Evolutionary conservation across 1,140 invertebrate genomes (phyloP), one percentile per base, ranked within the genome.

Genomic region (Procambarus virginalis): DNA sequence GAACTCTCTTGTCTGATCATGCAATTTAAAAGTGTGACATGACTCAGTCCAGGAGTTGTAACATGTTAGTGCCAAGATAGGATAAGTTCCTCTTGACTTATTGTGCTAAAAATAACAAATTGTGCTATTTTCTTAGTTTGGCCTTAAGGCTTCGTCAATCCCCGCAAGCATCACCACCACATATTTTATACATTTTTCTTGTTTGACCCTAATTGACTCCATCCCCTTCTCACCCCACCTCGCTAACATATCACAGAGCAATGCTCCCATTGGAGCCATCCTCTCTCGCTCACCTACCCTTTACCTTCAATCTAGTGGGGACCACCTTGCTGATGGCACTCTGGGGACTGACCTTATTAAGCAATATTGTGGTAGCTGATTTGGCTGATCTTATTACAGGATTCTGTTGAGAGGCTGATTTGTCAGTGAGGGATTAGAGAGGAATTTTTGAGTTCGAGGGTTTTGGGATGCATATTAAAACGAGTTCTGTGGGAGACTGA

Each of bases 11-110:
- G 49, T 78, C 46, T 45, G 14, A n/a, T 49, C 49, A 3, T 49
- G 46, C 10, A 78, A 45, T 20, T 68, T 68, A 82, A 60, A 14
- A 46, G 34, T 78, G n/a, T 34, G 14, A 34, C 34, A 10, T 22
- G 68, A 73, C 20, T 73, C 68, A 34, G 22, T 9, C n/a, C 5
- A 34, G 34, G 68, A 73, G 68, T 73, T 73, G 12, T 64, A 64
- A 64, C 60, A 20, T 34, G 68, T 73, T 73, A 73, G 68, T 73
- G 68, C 68, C 68, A 73, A 73, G 68, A 22, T 73, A 73, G 68
- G 68, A 20, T 73, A 34, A 73, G 68, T 73, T 64, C 60, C 60
- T 64, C 60, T 64, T 64, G 4, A 20, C 60, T 64, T 64, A 64
- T 17, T 17, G 60, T 64, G 60, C 60, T 64, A 64, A 64, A 64